Conservation (phyloP, 2,797 vertebrate genomes). For the Rachycentron canadum region DNA sequence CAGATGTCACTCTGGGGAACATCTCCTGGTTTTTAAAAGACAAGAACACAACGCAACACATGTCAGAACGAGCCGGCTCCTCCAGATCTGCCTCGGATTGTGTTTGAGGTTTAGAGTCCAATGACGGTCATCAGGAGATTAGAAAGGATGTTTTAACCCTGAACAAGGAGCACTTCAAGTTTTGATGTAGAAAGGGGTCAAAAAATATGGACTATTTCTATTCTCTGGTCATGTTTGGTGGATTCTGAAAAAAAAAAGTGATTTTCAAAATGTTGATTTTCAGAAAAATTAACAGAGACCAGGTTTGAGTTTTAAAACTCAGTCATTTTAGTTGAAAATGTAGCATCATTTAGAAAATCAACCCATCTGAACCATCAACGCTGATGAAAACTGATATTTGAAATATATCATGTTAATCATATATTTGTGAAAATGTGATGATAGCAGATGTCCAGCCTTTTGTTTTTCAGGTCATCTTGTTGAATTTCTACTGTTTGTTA, state of each 20-base stretch:
- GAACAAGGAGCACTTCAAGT: not conserved
- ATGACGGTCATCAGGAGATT: not conserved
- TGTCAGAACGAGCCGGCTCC: slow-evolving; percentile 12
- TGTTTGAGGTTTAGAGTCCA: not conserved
- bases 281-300: too few species aligned
- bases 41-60: not conserved
- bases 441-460: too few species aligned
- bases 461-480: too few species aligned
- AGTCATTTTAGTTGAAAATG: too few species aligned
- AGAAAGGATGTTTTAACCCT: not conserved
- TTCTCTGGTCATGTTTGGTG: not conserved
- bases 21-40: slow-evolving; percentile 45
- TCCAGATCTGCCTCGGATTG: not conserved
- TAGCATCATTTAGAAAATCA: too few species aligned
- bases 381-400: too few species aligned
- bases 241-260: not conserved
- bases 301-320: too few species aligned
- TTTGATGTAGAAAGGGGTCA: not conserved
- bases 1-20: slow-evolving; percentile 71
- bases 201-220: not conserved
- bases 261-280: not conserved
- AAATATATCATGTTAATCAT: too few species aligned
- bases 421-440: too few species aligned
- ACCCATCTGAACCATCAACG: too few species aligned
- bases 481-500: too few species aligned